A percentile compares a stretch with the other conserved stretches of the same genome.
Conservation (phyloP, 2,888 invertebrate species). For the Drosophila anomalata region DNA sequence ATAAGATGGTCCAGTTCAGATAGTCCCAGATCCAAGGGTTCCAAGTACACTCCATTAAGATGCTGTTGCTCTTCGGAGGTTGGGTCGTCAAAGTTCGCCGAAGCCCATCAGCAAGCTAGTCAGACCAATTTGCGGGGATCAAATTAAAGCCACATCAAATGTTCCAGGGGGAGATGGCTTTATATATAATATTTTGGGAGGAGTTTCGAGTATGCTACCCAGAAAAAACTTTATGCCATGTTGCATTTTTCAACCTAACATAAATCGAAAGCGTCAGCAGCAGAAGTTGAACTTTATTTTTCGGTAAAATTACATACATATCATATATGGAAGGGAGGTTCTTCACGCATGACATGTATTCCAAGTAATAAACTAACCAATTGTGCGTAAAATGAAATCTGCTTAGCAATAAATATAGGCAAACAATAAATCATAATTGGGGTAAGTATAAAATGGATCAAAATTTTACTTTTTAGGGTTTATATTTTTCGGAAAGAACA, state of each 20-base stretch:
- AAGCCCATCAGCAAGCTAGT: slow-evolving; percentile 57
- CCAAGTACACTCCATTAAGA: slow-evolving; percentile 44
- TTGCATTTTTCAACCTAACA: slow-evolving; percentile 67
- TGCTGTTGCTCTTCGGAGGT: slow-evolving; percentile 38
- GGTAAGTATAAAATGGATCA: background rate
- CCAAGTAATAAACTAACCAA: slow-evolving; percentile 52
- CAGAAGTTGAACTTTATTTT: slow-evolving; percentile 52
- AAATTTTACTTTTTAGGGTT: background rate
- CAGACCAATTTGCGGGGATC: slow-evolving; percentile 74
- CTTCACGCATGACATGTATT: slow-evolving; percentile 32
- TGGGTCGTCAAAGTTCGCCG: slow-evolving; percentile 41
- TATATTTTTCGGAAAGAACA: background rate
- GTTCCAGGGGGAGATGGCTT: slow-evolving; percentile 11
- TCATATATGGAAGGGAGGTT: slow-evolving; percentile 24
- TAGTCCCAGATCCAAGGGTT: slow-evolving; percentile 17
- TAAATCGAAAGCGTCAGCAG: slow-evolving; percentile 69
- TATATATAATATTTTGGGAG: slow-evolving; percentile 4
- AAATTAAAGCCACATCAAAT: slow-evolving; percentile 68
- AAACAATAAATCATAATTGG: slow-evolving; percentile 33
- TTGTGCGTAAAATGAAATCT: slow-evolving; percentile 58
- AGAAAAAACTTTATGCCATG: slow-evolving; percentile 59
- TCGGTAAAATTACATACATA: slow-evolving; percentile 29
- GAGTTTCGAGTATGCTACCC: background rate
- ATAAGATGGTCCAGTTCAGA: slow-evolving; percentile 42
- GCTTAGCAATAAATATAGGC: slow-evolving; percentile 20